Conservation (phyloP, 2,888 invertebrate species). For the Orthonevra nobilis region DNA sequence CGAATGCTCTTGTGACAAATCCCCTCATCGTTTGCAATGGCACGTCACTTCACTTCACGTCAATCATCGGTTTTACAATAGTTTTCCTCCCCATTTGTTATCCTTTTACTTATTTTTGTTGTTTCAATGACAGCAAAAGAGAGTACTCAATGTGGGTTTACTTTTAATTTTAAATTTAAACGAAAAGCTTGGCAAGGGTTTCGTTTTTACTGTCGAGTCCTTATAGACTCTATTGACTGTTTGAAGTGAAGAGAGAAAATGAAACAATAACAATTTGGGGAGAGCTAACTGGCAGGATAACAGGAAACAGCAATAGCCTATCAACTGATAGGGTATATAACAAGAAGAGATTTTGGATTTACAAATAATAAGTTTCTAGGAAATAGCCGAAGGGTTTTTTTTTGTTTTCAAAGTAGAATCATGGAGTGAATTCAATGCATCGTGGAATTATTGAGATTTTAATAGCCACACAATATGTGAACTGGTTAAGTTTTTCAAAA, state of each 20-base stretch:
- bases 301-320: constrained; percentile 33
- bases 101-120: background rate
- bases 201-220: constrained; percentile 30
- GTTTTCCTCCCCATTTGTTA: constrained; percentile 34
- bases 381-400: no score
- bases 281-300: constrained; percentile 52
- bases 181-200: constrained; percentile 26
- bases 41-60: constrained; percentile 69
- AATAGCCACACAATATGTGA: no score
- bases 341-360: no score
- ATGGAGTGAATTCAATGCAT: no score
- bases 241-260: constrained; percentile 44
- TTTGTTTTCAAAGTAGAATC: no score
- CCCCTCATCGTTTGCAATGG: constrained; percentile 53
- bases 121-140: no score
- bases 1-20: constrained; percentile 57
- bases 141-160: constrained; percentile 47
- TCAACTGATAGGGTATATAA: constrained; percentile 53
- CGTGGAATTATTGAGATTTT: no score
- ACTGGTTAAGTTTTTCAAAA: no score
- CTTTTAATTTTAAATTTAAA: constrained; percentile 57
- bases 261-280: constrained; percentile 63
- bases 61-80: constrained; percentile 68
- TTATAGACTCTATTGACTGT: constrained; percentile 47
- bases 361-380: no score